Base-by-base conservation (phyloP, 2,113 vertebrate species). In the Ancistrus triradiatus region DNA sequence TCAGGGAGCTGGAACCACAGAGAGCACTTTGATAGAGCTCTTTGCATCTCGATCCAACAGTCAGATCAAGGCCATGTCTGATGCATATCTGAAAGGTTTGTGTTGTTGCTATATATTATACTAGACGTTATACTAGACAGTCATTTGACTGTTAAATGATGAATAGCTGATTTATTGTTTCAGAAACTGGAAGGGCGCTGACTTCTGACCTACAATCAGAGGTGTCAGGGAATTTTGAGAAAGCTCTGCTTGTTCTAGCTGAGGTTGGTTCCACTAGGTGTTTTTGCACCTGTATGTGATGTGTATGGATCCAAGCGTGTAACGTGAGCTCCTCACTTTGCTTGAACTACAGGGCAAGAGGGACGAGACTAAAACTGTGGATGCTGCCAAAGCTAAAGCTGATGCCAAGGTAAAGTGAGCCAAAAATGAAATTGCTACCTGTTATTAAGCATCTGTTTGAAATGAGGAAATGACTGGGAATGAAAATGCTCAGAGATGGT, bases 391-490 rank as follows among this genome's bases (percentile, higher is more conserved):
- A 68, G 85, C 90, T 42, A 90, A 88, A 84, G 83, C 80, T 13
- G 89, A 92, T 25, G 91, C 88, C 1, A 85, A 90, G 87, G 90
- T 92, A 59, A 22, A n/a, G n/a, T n/a, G n/a, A n/a, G n/a, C n/a
- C n/a, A n/a, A n/a, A n/a, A n/a, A n/a, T n/a, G n/a, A n/a, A n/a
- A n/a, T n/a, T n/a, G n/a, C n/a, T n/a, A n/a, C n/a, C n/a, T n/a
- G n/a, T n/a, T n/a, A n/a, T n/a, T n/a, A n/a, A n/a, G n/a, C n/a
- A n/a, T n/a, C n/a, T n/a, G n/a, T n/a, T n/a, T n/a, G n/a, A n/a
- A n/a, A n/a, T n/a, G n/a, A n/a, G n/a, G n/a, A n/a, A n/a, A n/a
- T n/a, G n/a, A n/a, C n/a, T n/a, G n/a, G n/a, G n/a, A n/a, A n/a
- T n/a, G n/a, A n/a, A n/a, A n/a, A n/a, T n/a, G n/a, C n/a, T n/a